Conservation (phyloP, 2,113 vertebrate genomes). For the Pelvicachromis taeniatus region DNA sequence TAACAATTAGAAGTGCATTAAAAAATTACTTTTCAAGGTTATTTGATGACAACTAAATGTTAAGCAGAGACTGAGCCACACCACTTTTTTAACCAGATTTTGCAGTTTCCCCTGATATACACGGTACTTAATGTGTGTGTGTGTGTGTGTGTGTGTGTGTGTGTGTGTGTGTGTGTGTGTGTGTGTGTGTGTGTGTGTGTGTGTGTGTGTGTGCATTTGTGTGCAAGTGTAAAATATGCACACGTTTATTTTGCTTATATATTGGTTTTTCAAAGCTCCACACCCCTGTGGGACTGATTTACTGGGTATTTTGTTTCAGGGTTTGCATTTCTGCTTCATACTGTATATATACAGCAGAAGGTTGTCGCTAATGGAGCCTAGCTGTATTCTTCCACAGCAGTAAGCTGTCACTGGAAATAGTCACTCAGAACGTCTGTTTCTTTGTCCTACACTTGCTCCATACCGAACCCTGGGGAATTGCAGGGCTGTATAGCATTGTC, state of each 20-base stretch:
- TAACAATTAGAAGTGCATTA: constrained; percentile 44
- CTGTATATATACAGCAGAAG: neutral
- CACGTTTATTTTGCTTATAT: neutral
- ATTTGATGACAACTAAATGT: neutral
- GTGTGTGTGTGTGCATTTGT: neutral
- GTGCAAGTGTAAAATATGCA: neutral
- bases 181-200: neutral
- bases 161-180: neutral
- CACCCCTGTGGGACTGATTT: constrained; percentile 36
- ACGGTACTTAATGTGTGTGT: neutral
- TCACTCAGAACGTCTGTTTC: neutral
- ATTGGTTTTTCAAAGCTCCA: neutral
- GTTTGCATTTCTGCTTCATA: constrained; percentile 31
- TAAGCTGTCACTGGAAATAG: constrained; percentile 35
- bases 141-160: neutral
- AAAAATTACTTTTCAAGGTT: constrained; percentile 12
- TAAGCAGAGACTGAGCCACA: neutral
- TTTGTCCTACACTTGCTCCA: constrained; percentile 12
- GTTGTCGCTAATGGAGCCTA: neutral
- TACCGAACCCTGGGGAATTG: constrained; percentile 15
- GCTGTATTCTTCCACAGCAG: constrained; percentile 1
- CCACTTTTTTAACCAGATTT: neutral
- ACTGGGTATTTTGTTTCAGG: constrained; percentile 24
- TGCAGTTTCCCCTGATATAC: neutral
- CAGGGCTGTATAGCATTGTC: constrained; percentile 32